Evolutionary conservation across 2,113 vertebrate species (phyloP).

Genomic region (Electrona antarctica): DNA sequence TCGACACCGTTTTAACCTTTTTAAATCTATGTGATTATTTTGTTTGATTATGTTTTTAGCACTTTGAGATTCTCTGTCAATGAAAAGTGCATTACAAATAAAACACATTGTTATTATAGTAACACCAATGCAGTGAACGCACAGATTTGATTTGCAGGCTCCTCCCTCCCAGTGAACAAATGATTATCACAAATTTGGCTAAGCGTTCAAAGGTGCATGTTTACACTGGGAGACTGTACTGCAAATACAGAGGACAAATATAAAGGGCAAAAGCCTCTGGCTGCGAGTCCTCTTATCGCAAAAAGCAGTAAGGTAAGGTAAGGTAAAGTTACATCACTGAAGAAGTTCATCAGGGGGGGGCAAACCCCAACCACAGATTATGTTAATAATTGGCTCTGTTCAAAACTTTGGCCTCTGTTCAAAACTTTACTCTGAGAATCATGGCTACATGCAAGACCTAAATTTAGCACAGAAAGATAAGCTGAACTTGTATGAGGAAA

Average conservation of each 20-base stretch:
- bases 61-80: no score
- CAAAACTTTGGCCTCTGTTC: slow-evolving; percentile 14
- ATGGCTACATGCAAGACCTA: neutral
- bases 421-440: slow-evolving; percentile 1
- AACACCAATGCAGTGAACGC: no score
- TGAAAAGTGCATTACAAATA: no score
- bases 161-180: neutral
- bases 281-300: slow-evolving; percentile 38
- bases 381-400: slow-evolving; percentile 63
- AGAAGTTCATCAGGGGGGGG: neutral
- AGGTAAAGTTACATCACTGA: neutral
- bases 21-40: no score
- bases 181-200: neutral
- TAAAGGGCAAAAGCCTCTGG: slow-evolving; percentile 49
- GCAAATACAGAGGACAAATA: slow-evolving; percentile 50
- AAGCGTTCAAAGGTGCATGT: slow-evolving; percentile 58
- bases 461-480: slow-evolving; percentile 27
- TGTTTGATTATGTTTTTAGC: no score
- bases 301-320: neutral
- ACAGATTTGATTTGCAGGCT: neutral
- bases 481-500: neutral
- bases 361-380: neutral
- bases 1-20: no score
- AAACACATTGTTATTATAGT: no score
- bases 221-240: slow-evolving; percentile 47